Percentiles rank a stretch among this genome's conserved stretches.
These are phyloP conservation scores for Rhizomys pruinosus DNA, from an alignment of 2,113 vertebrate species.

Conservation along the genomic window DNA sequence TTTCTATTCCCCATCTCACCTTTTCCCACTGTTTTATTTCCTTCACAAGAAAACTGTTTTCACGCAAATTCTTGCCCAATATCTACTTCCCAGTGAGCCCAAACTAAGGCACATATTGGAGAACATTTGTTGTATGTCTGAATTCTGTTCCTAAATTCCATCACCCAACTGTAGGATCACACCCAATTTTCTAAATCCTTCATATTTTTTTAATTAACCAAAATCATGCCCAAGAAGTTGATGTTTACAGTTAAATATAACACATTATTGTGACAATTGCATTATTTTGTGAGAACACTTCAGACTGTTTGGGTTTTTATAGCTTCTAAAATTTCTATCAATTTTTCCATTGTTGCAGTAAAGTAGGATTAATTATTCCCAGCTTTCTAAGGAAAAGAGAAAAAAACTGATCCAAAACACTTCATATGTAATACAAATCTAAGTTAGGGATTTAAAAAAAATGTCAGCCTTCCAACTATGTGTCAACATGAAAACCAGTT, in stretches of 20 bases:
- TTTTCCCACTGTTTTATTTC: too few species aligned
- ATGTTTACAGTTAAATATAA: conserved; percentile 35
- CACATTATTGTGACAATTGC: conserved; percentile 5
- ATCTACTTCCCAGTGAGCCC: neutral
- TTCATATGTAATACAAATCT: conserved; percentile 57
- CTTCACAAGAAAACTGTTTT: neutral
- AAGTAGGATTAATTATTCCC: conserved; percentile 68
- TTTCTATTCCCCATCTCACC: neutral
- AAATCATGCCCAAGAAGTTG: conserved; percentile 21
- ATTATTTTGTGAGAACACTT: conserved; percentile 36
- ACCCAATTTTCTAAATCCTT: neutral
- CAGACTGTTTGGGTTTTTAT: conserved; percentile 38
- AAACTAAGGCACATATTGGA: neutral
- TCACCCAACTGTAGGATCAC: neutral
- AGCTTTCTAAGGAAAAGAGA: conserved; percentile 64
- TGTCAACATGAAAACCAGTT: conserved; percentile 35
- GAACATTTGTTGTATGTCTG: neutral
- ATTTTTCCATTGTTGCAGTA: conserved; percentile 60
- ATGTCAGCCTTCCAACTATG: conserved; percentile 48
- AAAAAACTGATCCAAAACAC: conserved; percentile 43
- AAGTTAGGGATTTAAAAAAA: neutral
- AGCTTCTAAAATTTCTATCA: conserved; percentile 64
- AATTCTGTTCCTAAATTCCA: neutral
- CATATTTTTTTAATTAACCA: conserved; percentile 52
- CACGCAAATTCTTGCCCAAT: neutral